Base-by-base conservation (phyloP, 2,888 invertebrate genomes). In the Hyles lineata region DNA sequence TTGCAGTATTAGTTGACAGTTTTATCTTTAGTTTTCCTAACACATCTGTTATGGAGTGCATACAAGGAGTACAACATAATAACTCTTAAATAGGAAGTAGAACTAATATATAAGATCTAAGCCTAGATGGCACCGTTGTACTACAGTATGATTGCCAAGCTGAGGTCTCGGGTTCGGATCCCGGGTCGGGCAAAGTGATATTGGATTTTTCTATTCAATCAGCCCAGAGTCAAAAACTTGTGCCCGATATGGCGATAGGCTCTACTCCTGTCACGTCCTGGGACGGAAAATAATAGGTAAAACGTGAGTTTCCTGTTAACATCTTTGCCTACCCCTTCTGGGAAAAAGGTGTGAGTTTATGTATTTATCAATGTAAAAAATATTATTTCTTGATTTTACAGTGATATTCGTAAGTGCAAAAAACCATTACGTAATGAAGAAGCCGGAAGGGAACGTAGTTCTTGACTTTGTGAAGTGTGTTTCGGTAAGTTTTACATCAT, bases 371-470 rank as follows among this genome's bases (percentile, higher is more conserved):
- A 17, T 5, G 0, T 55, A 19, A 43, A 43, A 11, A 35, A 55
- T 43, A 43, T 6, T 55, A 69, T 52, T 52, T 60, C 29, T 70
- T 74, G 74, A 70, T 76, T 78, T 93, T 95, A 72, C 90, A 97
- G 97, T 96, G 1, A 91, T 98, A 76, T 98, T 98, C 86, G 89
- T 97, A 5, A 82, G 95, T 77, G 97, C 97, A 0, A 96, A 95
- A 76, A 94, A 91, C 11, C 88, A 95, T 76, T 97, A 97, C 83
- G 95, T 95, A 70, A 95, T 96, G 72, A 95, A 95, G 74, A 96
- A 96, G 63, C 96, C 97, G 4, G 95, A 96, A 76, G 97, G 97
- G 35, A 97, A 97, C 83, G 94, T 97, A 79, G 92, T 97, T 29
- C 90, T 96, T 1, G 93, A 96, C 84, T 96, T 97, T 35, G 88